Evolutionary conservation across 2,797 vertebrate species (phyloP), one percentile per base, ranked within the genome.

Genomic region (Jordanella pulchra): DNA sequence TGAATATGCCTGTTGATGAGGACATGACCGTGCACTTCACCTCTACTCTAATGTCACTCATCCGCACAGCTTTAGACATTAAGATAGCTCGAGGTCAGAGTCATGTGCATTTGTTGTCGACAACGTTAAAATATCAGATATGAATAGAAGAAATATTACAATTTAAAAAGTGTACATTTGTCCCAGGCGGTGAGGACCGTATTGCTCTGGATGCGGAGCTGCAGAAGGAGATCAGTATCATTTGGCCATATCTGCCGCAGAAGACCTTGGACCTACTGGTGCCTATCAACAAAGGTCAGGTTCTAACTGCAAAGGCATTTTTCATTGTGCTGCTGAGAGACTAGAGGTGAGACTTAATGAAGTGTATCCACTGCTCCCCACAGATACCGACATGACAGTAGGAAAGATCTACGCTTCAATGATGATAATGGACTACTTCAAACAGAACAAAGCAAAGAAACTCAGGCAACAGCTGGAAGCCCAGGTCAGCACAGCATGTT

Each of bases 371-470:
- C 55, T 81, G 65, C 55, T 73, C 55, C n/a, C 76, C 83, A 48
- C 90, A 99, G 98, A 97, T 87, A 96, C 96, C 2, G 97, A 99
- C 94, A 95, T 99, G 95, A 99, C 98, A 1, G 95, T 99, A 85
- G 98, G 98, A 69, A 99, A 99, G 94, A 99, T 99, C 93, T 99
- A 99, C 44, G 98, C 98, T 79, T 98, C 98, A 21, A 99, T 99
- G 98, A 99, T 99, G 98, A 99, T 99, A 85, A 99, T 99, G 98
- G 98, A 99, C 88, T 99, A 99, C 91, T 99, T 99, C 86, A 99
- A 98, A 87, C 96, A 96, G 91, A 99, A 96, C 92, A 99, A 99
- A 92, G 96, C 97, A 0, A 99, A 99, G 94, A 99, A 98, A 90
- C 95, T 98, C 82, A 92, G 95, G 71, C 96, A 96, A 76, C 96